A percentile compares a stretch with the other conserved stretches of the same genome.
These are phyloP conservation scores for Rotaria socialis DNA, from an alignment of 2,888 invertebrate genomes.

Conservation along the genomic window DNA sequence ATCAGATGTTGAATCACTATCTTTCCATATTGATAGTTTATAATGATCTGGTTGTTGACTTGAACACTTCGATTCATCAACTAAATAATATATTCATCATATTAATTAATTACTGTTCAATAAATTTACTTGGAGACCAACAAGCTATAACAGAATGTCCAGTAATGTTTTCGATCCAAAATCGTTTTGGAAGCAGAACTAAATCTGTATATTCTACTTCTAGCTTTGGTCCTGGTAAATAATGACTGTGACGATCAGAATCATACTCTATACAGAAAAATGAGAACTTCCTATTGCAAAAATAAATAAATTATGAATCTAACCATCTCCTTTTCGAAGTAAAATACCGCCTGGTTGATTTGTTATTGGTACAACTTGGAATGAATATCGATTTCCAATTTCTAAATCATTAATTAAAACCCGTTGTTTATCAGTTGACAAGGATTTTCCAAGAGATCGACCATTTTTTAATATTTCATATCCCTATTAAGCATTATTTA, in stretches of 20 bases:
- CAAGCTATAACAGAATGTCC: slow-evolving; percentile 59
- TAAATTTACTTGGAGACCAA: slow-evolving; percentile 55
- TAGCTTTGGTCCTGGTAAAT: slow-evolving; percentile 28
- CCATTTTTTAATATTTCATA: slow-evolving; percentile 59
- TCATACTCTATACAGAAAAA: neutral
- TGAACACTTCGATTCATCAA: neutral
- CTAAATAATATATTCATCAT: neutral
- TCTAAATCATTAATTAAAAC: slow-evolving; percentile 55
- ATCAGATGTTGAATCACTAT: neutral
- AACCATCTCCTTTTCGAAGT: slow-evolving; percentile 11
- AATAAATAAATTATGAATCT: neutral
- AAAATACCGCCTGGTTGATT: slow-evolving; percentile 56
- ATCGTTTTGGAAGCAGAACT: slow-evolving; percentile 55
- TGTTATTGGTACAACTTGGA: slow-evolving; percentile 58
- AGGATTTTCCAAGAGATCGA: slow-evolving; percentile 57
- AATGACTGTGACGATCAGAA: slow-evolving; percentile 11
- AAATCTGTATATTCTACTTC: slow-evolving; percentile 54
- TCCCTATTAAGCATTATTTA: slow-evolving; percentile 49
- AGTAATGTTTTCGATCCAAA: slow-evolving; percentile 58
- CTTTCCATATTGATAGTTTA: neutral
- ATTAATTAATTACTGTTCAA: neutral
- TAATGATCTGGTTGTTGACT: neutral
- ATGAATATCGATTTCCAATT: slow-evolving; percentile 56
- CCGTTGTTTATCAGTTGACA: slow-evolving; percentile 56
- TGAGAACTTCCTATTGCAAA: neutral